These are phyloP conservation scores for Scolopax mira DNA, from an alignment of 2,113 vertebrate species.

Conservation along the genomic window DNA sequence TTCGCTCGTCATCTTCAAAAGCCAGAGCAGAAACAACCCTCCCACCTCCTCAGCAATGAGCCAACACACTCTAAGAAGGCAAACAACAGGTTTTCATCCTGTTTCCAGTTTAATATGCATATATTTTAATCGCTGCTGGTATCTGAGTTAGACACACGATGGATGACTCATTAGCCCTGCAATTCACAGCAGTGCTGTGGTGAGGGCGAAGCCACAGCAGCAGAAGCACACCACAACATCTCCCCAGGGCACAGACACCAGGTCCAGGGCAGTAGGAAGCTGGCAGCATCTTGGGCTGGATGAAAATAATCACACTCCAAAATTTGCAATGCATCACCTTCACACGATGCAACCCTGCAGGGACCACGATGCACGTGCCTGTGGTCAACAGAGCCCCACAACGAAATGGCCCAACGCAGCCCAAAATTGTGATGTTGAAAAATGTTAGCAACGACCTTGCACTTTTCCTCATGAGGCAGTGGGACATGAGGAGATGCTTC, in stretches of 20 bases:
- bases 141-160: background rate
- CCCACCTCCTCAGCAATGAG: background rate
- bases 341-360: background rate
- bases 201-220: background rate
- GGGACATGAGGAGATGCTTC: background rate
- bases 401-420: rapidly evolving
- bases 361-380: rapidly evolving
- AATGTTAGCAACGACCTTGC: background rate
- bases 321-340: background rate
- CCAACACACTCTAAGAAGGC: background rate
- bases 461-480: background rate
- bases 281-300: background rate
- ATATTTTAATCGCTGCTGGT: background rate
- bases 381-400: background rate
- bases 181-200: background rate
- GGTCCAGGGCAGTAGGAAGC: background rate
- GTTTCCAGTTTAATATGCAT: background rate
- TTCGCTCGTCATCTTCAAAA: rapidly evolving
- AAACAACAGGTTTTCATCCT: background rate
- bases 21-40: background rate
- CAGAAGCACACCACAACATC: background rate
- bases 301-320: background rate
- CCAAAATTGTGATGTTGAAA: background rate
- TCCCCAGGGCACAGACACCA: background rate
- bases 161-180: background rate